Evolutionary conservation across 2,797 vertebrate genomes (phyloP).

Genomic region (Acipenser ruthenus): DNA sequence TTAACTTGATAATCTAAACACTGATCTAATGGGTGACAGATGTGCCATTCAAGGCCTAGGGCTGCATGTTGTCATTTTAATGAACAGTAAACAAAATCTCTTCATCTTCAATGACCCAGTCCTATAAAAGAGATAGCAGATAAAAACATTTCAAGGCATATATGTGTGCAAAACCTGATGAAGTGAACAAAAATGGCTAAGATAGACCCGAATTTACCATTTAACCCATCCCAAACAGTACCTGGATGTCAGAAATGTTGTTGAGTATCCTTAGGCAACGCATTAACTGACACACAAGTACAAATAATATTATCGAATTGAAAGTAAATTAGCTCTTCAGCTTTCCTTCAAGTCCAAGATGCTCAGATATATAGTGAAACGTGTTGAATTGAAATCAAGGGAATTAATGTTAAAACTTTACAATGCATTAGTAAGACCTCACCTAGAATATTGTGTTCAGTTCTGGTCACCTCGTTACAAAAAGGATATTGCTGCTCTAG

Average conservation of each 20-base stretch:
- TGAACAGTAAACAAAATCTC: constrained; percentile 51
- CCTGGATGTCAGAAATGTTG: neutral
- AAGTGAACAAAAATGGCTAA: neutral
- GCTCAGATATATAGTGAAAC: too few species aligned
- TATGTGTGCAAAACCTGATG: neutral
- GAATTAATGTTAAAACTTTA: too few species aligned
- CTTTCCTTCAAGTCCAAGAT: constrained; percentile 12
- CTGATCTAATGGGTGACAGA: constrained; percentile 62
- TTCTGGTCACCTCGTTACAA: too few species aligned
- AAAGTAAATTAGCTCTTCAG: constrained; percentile 21
- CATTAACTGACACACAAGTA: neutral
- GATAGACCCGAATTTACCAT: neutral
- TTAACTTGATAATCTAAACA: constrained; percentile 56
- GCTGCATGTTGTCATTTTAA: constrained; percentile 61
- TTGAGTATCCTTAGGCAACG: too few species aligned
- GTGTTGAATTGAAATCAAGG: too few species aligned
- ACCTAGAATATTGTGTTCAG: too few species aligned
- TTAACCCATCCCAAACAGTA: constrained; percentile 1
- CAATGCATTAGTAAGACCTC: too few species aligned
- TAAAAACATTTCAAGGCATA: neutral
- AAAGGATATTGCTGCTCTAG: too few species aligned
- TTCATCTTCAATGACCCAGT: constrained; percentile 27
- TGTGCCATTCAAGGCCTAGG: constrained; percentile 48
- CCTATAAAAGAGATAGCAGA: neutral
- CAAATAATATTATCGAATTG: constrained; percentile 3